Base-by-base conservation (phyloP, 2,888 invertebrate genomes). In the Biston betularia region DNA sequence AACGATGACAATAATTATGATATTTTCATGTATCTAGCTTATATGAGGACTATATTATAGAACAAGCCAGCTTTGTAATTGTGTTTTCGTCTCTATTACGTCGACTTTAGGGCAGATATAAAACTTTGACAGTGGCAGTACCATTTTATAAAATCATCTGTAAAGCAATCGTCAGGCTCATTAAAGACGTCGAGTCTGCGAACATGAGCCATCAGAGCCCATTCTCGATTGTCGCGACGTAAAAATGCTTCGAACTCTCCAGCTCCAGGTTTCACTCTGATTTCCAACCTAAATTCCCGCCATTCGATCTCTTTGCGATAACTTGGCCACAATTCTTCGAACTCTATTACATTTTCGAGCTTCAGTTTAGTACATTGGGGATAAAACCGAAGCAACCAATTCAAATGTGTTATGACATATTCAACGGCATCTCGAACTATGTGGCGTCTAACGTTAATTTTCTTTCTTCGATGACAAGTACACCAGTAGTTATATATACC, bases 401-500 rank as follows among this genome's bases (percentile, higher is more conserved):
- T 94, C 90, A 46, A 50, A 55, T 60, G 55, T 5, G 34, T 52
- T 7, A 68, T 35, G 0, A 61, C 0, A 61, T 46, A 61, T 6
- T 35, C 33, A 14, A 34, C 34, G 12, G 63, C 59, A 15, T 55
- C 38, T 6, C 15, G 54, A 15, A 88, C 85, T 40, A 71, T 12
- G 15, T 14, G 0, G 34, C 9, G 50, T 5, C 5, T 56, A 0
- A 63, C 9, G 34, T 50, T 56, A 12, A 62, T 40, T 24, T 55
- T 49, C n/a, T 7, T 48, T 34, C n/a, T 67, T 94, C 92, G 80
- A 96, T 96, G 96, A 75, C 98, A 98, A 42, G 97, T 96, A 86
- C 98, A 98, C 96, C 96, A 98, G 81, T 97, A 96, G 11, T 95
- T 94, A 0, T 95, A 94, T 53, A 98, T 97, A 0, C 92, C 95